Evolutionary conservation across 2,797 vertebrate genomes (phyloP).

Genomic region (Babyrousa celebensis): DNA sequence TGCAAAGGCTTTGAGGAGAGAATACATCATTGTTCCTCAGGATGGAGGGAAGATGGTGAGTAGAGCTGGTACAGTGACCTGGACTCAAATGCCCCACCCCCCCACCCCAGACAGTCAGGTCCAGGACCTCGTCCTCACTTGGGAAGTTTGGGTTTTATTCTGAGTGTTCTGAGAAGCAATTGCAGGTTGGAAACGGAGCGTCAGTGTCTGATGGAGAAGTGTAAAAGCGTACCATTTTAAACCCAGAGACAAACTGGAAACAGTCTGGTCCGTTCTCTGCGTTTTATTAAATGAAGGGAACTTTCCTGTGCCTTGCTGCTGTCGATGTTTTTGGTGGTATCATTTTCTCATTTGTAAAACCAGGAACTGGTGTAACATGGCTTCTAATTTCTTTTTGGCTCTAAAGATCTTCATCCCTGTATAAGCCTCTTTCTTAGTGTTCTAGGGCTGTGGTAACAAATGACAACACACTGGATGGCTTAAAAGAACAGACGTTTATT

Average conservation of each 20-base stretch:
- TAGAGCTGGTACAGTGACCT: not conserved
- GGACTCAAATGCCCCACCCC: not conserved
- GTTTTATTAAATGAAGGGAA: not conserved
- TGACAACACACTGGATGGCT: not conserved
- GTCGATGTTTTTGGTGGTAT: not conserved
- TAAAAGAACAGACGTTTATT: not conserved
- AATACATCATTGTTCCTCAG: not conserved
- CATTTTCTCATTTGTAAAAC: constrained; percentile 6
- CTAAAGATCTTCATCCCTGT: not conserved
- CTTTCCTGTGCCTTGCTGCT: not conserved
- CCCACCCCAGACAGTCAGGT: no score
- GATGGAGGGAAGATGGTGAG: not conserved
- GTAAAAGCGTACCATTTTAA: not conserved
- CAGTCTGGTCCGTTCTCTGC: not conserved
- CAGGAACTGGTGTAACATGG: not conserved
- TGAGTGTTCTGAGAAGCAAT: not conserved
- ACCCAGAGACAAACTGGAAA: not conserved
- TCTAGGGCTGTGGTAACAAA: not conserved
- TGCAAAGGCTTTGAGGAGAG: not conserved
- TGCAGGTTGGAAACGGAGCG: not conserved
- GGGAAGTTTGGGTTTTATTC: not conserved
- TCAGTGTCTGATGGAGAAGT: not conserved
- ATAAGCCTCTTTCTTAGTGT: not conserved
- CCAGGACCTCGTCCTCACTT: not conserved
- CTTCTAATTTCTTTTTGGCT: not conserved